phyloP scores from a whole-genome alignment of 2,113 vertebrate species.

The Actenoides lindsayi region DNA sequence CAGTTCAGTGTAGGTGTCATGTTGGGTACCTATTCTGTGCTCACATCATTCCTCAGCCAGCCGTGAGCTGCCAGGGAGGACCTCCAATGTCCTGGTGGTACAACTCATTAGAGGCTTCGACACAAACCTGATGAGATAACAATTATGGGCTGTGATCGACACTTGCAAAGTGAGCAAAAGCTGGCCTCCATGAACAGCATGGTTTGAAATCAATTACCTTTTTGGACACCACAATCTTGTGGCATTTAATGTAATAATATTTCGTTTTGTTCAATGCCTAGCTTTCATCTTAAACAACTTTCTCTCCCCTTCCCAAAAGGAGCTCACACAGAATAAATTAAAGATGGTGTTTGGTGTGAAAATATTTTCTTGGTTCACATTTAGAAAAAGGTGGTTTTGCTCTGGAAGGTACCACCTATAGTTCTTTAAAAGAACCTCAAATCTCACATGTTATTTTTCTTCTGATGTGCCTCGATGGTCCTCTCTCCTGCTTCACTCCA shows the following conservation, averaged over 20 bases:
- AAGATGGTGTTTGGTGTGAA: not conserved
- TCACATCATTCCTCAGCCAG: not conserved
- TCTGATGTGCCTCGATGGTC: not conserved
- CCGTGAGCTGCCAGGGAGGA: not conserved
- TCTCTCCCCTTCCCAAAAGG: too few species aligned
- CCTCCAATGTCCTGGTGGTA: not conserved
- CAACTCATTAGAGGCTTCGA: not conserved
- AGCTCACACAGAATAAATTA: not conserved
- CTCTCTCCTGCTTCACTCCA: not conserved
- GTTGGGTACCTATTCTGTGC: not conserved
- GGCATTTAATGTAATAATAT: not conserved
- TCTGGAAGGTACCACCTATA: not conserved
- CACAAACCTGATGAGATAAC: not conserved
- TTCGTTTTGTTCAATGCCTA: not conserved
- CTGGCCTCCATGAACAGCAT: not conserved
- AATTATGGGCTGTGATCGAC: not conserved
- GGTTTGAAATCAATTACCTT: conserved; percentile 1
- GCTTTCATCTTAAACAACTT: not conserved
- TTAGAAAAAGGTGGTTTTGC: not conserved
- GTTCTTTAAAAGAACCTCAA: not conserved
- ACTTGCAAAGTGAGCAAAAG: not conserved
- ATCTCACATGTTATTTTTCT: not conserved
- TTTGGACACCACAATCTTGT: not conserved
- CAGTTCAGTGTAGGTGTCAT: not conserved
- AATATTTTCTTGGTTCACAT: not conserved